These are phyloP conservation scores for Lasioglossum lativentre DNA, from an alignment of 2,888 invertebrate species.

Conservation along the genomic window DNA sequence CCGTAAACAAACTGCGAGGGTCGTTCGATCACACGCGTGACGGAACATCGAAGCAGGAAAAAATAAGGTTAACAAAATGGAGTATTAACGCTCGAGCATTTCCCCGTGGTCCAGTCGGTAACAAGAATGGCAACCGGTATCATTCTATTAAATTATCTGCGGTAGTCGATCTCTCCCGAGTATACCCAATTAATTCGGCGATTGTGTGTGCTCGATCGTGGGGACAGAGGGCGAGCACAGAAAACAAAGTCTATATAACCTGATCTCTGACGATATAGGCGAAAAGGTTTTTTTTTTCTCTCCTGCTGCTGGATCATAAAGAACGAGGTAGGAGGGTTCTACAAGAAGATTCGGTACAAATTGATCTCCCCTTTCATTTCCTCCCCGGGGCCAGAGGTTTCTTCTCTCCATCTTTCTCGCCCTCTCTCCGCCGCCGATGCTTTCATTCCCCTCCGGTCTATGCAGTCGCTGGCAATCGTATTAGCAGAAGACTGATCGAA, in stretches of 20 bases:
- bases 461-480: constrained; percentile 73
- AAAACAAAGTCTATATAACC: constrained; percentile 21
- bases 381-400: neutral
- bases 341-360: constrained; percentile 67
- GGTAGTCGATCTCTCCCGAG: neutral
- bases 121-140: neutral
- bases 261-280: constrained; percentile 56
- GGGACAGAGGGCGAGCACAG: neutral
- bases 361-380: constrained; percentile 66
- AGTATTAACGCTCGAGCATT: neutral
- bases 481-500: constrained; percentile 75
- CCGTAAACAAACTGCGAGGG: neutral
- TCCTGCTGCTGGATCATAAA: constrained; percentile 43
- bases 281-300: constrained; percentile 35
- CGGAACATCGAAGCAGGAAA: neutral
- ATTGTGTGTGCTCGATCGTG: constrained; percentile 8
- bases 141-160: neutral
- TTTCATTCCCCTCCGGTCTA: constrained; percentile 59
- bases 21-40: neutral
- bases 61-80: neutral
- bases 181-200: constrained; percentile 28
- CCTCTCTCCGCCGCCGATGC: neutral
- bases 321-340: constrained; percentile 43
- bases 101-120: neutral
- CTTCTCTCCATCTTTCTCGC: neutral